These are phyloP conservation scores for Plecotus auritus DNA, from an alignment of 2,113 vertebrate species.

Conservation along the genomic window DNA sequence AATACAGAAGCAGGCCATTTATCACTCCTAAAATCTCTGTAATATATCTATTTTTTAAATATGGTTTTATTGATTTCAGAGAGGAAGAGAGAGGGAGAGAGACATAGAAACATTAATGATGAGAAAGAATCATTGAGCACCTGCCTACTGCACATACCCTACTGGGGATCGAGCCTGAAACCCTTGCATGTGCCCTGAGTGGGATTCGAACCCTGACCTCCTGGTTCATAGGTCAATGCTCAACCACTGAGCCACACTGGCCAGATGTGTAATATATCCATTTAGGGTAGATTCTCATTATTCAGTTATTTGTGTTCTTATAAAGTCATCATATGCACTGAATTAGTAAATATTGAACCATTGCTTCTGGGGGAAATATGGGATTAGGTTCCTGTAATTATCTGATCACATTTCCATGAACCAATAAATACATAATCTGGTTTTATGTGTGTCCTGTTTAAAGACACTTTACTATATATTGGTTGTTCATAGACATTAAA, in stretches of 20 bases:
- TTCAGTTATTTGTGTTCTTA: neutral
- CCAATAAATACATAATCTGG: neutral
- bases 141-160: no score
- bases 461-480: neutral
- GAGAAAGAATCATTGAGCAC: no score
- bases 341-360: neutral
- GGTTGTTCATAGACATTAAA: neutral
- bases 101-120: no score
- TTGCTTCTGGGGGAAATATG: neutral
- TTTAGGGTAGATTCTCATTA: neutral
- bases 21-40: slow-evolving; percentile 45
- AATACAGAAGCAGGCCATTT: slow-evolving; percentile 59
- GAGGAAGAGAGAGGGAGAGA: no score
- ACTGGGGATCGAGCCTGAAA: no score
- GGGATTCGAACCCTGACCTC: no score
- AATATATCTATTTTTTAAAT: neutral
- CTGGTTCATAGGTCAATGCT: no score
- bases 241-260: no score
- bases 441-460: neutral
- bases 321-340: neutral
- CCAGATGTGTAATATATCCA: neutral
- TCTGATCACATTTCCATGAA: neutral
- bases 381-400: neutral
- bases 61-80: no score
- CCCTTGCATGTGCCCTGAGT: no score